Percentiles rank a stretch among this genome's conserved stretches.
Conservation (phyloP, 2,113 vertebrate species). For the Rhizomys pruinosus region DNA sequence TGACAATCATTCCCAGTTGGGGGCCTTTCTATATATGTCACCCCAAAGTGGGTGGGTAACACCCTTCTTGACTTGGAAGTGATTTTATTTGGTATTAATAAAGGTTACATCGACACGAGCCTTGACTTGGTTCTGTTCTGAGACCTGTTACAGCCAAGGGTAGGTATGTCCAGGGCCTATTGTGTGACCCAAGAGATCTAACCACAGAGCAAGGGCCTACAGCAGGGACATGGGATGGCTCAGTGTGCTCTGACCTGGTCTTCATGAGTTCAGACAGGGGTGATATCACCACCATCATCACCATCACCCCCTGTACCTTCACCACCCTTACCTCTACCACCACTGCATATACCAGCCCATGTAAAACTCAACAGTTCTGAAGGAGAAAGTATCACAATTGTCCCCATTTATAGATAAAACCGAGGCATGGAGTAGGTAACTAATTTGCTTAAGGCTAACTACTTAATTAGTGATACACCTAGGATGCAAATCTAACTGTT, state of each 20-base stretch:
- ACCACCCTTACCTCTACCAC: no score
- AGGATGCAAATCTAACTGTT: background rate
- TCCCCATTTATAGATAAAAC: constrained; percentile 30
- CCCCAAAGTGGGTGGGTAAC: no score
- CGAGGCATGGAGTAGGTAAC: background rate
- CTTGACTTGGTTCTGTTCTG: background rate
- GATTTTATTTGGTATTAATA: no score
- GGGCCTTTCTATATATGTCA: no score
- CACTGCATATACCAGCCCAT: background rate
- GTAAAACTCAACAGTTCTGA: constrained; percentile 2
- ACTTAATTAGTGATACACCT: background rate
- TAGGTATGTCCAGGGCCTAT: no score
- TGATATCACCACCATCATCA: background rate
- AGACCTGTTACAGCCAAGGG: background rate
- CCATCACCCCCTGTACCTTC: background rate
- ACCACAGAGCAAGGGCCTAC: background rate
- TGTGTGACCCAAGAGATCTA: background rate
- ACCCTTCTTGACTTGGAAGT: no score
- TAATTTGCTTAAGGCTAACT: background rate
- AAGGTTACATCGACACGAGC: background rate
- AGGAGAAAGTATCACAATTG: background rate
- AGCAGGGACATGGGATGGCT: background rate
- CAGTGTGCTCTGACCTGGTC: background rate
- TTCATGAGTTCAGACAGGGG: background rate
- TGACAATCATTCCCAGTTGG: no score